Conservation (phyloP, 2,888 invertebrate genomes). For the Pogonocherus hispidulus region DNA sequence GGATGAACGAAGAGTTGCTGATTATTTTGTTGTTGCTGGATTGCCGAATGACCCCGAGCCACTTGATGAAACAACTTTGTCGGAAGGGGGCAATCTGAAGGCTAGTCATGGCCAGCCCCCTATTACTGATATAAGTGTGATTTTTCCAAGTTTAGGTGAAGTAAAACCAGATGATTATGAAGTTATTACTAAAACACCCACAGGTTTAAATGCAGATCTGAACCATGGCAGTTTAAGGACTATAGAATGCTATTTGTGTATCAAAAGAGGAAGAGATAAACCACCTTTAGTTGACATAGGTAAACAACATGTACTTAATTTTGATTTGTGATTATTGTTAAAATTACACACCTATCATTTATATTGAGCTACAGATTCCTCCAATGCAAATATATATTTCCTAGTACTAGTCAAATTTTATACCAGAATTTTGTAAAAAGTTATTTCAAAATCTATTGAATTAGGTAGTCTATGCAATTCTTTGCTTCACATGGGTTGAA, state of each 20-base stretch:
- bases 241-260: slow-evolving; percentile 94
- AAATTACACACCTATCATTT: neutral
- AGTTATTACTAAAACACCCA: slow-evolving; percentile 82
- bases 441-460: too few relatives aligned
- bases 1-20: slow-evolving; percentile 92
- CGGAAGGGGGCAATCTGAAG: slow-evolving; percentile 86
- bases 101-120: slow-evolving; percentile 89
- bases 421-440: too few relatives aligned
- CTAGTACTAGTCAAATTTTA: too few relatives aligned
- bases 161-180: slow-evolving; percentile 84
- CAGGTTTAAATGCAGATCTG: slow-evolving; percentile 92
- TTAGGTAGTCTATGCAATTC: too few relatives aligned
- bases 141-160: slow-evolving; percentile 92
- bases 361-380: too few relatives aligned
- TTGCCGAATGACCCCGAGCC: slow-evolving; percentile 86
- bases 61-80: slow-evolving; percentile 79
- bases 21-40: slow-evolving; percentile 99
- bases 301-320: slow-evolving; percentile 68
- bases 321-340: neutral
- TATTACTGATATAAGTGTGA: slow-evolving; percentile 95
- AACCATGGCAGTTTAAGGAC: slow-evolving; percentile 97
- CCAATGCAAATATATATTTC: too few relatives aligned
- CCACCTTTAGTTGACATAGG: slow-evolving; percentile 98
- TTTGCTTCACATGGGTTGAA: too few relatives aligned
- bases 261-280: slow-evolving; percentile 91